Evolutionary conservation across 2,797 vertebrate species (phyloP).

Genomic region (Selene dorsalis): DNA sequence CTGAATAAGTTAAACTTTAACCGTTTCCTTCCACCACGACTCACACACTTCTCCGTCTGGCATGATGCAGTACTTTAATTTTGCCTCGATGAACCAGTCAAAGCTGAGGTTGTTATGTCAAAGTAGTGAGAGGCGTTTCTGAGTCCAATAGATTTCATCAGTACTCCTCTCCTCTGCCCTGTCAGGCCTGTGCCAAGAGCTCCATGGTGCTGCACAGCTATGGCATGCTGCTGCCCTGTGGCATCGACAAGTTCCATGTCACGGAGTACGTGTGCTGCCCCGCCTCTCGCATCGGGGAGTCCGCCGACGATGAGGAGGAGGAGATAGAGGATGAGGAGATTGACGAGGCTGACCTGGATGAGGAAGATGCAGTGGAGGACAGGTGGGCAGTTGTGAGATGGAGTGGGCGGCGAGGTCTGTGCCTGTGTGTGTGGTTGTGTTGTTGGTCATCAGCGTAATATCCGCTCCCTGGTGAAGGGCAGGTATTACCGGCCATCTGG

Average conservation of each 20-base stretch:
- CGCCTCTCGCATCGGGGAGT: constrained; percentile 75
- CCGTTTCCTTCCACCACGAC: not conserved
- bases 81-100: constrained; percentile 4
- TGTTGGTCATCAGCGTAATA: constrained; percentile 8
- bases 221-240: constrained; percentile 96
- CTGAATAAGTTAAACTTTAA: not conserved
- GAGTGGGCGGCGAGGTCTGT: not conserved
- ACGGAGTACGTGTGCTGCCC: constrained; percentile 98
- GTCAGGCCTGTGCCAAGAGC: constrained; percentile 91
- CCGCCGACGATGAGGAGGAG: constrained; percentile 83
- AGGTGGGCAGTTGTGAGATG: constrained; percentile 65
- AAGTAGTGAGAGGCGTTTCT: not conserved
- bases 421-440: constrained; percentile 13
- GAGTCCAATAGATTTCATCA: not conserved
- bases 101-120: not conserved
- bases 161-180: not conserved
- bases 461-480: constrained; percentile 32
- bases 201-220: constrained; percentile 93
- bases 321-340: constrained; percentile 86
- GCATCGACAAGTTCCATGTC: constrained; percentile 93
- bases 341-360: constrained; percentile 74
- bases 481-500: constrained; percentile 64
- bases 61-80: not conserved
- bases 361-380: constrained; percentile 71
- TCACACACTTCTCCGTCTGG: not conserved